Evolutionary conservation across 2,113 vertebrate species (phyloP), one percentile per base, ranked within the genome.

Genomic region (Chelonoidis abingdonii): DNA sequence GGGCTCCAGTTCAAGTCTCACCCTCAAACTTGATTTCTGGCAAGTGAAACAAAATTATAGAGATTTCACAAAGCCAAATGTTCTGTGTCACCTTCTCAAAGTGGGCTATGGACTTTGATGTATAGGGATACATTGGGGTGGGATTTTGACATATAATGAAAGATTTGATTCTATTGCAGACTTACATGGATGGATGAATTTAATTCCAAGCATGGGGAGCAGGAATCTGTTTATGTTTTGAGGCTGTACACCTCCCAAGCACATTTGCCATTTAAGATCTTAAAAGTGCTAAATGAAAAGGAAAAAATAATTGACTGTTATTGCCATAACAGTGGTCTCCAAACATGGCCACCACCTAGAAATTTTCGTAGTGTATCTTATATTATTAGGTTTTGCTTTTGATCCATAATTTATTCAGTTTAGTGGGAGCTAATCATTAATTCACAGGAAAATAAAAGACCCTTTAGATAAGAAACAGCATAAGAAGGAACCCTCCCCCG

Each of bases 401-500:
- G 92, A 92, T 96, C 83, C 29, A 3, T 95, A 85, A 96, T 95
- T 97, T 72, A 10, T 72, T 72, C 86, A 89, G 11, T 84, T 49
- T 83, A 84, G 41, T 88, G 88, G 78, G 75, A 96, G 78, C 83
- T 88, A 88, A 84, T 96, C 82, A 94, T 95, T 92, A 93, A 92
- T 87, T 49, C 65, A 89, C 86, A 87, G 83, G 92, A 86, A 96
- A 97, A 89, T 91, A 96, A 97, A 87, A 38, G 83, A 92, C 92
- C 93, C 19, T 47, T 92, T 93, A 89, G 90, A 95, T 91, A 87
- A 95, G 96, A 97, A 83, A 92, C 93, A 96, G 95, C 89, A 95
- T 96, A 92, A 96, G 94, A 95, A 69, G n/a, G n/a, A 72, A 4
- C 90, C 57, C 59, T 59, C 93, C 54, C 69, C 93, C 13, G 3